phyloP scores from a whole-genome alignment of 2,888 invertebrate genomes.

The Phragmatobia fuliginosa region DNA sequence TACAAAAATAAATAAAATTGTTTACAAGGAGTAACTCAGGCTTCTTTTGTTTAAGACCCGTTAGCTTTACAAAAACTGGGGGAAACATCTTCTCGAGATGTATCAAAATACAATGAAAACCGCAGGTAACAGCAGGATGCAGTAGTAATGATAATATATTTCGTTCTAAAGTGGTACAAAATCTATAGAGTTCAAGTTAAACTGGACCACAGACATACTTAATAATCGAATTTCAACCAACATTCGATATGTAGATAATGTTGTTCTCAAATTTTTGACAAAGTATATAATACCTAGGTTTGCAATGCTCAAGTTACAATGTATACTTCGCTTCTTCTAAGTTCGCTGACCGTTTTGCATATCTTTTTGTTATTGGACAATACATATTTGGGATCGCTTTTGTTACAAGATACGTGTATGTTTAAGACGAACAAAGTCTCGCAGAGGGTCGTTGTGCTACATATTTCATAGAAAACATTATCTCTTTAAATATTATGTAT shows the following conservation, averaged over 20 bases:
- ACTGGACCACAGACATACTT: background rate
- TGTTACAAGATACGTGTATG: background rate
- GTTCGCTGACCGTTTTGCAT: constrained; percentile 12
- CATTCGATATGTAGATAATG: background rate
- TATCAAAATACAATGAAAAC: too few species aligned
- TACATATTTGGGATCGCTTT: background rate
- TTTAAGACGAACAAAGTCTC: background rate
- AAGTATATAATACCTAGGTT: background rate
- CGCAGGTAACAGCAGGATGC: too few species aligned
- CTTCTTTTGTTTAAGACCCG: too few species aligned
- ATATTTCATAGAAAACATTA: background rate
- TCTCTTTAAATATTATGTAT: background rate
- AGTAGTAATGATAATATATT: too few species aligned
- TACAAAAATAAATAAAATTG: too few species aligned
- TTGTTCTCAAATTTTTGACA: background rate
- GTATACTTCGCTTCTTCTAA: background rate
- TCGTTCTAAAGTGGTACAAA: too few species aligned
- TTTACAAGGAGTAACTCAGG: too few species aligned
- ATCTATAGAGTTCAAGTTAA: background rate
- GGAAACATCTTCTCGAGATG: too few species aligned
- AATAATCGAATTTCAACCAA: background rate
- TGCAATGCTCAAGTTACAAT: too few species aligned
- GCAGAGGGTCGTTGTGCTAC: background rate
- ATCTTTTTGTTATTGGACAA: constrained; percentile 7
- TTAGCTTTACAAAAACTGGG: too few species aligned